Evolutionary conservation across 1,140 invertebrate genomes (phyloP).

Genomic region (Eulimnadia texana): DNA sequence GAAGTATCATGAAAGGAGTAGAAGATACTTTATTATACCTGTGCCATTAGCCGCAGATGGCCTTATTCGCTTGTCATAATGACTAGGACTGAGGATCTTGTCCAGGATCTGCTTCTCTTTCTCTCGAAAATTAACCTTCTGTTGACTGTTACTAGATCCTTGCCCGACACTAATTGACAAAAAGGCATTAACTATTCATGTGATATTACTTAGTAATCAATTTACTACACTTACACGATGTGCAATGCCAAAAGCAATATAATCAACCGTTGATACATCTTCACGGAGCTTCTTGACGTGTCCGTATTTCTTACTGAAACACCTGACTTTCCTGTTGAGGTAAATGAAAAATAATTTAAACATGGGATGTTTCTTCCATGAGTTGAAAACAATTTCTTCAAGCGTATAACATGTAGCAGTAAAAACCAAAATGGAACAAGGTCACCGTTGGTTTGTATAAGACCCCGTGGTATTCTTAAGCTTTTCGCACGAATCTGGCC

Average conservation of each 20-base stretch:
- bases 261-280: neutral
- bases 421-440: too few species aligned
- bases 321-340: neutral
- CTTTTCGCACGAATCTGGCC: too few species aligned
- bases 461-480: too few species aligned
- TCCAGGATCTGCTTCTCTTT: constrained; percentile 89
- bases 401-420: too few species aligned
- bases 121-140: constrained; percentile 57
- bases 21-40: constrained; percentile 43
- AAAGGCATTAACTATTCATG: neutral
- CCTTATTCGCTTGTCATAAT: constrained; percentile 81
- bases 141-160: neutral
- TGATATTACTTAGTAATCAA: neutral
- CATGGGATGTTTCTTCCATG: too few species aligned
- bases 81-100: constrained; percentile 72
- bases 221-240: neutral
- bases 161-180: neutral
- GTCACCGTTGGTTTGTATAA: too few species aligned
- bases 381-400: too few species aligned
- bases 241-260: neutral
- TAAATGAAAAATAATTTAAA: too few species aligned
- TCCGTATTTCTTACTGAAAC: neutral
- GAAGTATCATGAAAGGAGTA: neutral
- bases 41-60: constrained; percentile 82
- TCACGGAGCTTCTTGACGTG: neutral